Base-by-base conservation (phyloP, 2,888 invertebrate genomes). In the Allygus modestus region DNA sequence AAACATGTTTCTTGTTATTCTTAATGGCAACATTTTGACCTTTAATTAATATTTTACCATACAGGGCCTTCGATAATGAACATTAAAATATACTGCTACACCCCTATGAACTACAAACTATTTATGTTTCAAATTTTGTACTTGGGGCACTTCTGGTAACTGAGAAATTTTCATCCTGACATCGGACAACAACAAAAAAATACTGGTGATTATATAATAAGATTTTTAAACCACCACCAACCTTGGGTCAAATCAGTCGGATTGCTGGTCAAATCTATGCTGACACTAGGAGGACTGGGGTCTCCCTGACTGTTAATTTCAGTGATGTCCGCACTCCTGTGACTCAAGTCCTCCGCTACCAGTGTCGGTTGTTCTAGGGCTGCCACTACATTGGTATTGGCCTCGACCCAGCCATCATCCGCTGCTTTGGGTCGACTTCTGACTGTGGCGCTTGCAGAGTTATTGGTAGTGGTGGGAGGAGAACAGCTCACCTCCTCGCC, bases 301-400 rank as follows among this genome's bases (percentile, higher is more conserved):
- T 83, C 75, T 0, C 11, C 20, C 41, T 37, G 54, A 37, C 17
- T 71, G 73, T 75, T 73, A 61, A 26, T 31, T 54, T 26, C 51
- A 0, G 51, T 17, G 20, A 11, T 7, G 28, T 58, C 73, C 5
- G 58, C 17, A 17, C 23, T 73, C 20, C 87, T 84, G 83, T 87
- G 85, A 83, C 87, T 87, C 82, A 87, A 69, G 82, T 87, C 87
- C 85, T 87, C 87, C 28, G 86, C 87, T 31, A 65, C 31, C 28
- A 65, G 31, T 31, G 85, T 86, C 82, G 87, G 85, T 83, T 87
- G 85, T 17, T 83, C 83, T 41, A 65, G 43, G 46, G 23, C 41
- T 26, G 51, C 37, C 46, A 77, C 65, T 15, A 65, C 65, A 15
- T 65, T 65, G 31, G 65, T 20, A 15, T 28, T 71, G 41, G 46